These are phyloP conservation scores for Vollenhovia emeryi DNA, from an alignment of 1,140 invertebrate genomes.

Conservation along the genomic window DNA sequence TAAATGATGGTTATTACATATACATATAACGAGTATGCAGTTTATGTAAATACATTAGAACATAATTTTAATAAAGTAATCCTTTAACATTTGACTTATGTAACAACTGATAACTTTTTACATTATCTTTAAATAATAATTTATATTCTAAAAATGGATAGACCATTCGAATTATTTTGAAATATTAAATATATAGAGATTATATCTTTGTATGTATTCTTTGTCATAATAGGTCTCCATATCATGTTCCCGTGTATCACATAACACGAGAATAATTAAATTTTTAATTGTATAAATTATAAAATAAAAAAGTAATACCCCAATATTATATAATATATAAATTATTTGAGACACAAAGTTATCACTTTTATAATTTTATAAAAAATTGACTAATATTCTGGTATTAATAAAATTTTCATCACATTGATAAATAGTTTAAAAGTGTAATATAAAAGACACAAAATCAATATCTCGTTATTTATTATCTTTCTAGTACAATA, in stretches of 20 bases:
- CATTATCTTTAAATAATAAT: slow-evolving; percentile 17
- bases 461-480: slow-evolving; percentile 33
- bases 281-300: not conserved
- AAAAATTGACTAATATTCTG: not conserved
- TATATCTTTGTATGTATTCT: slow-evolving; percentile 1
- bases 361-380: not conserved
- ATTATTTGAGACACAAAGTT: not conserved
- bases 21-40: not conserved
- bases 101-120: not conserved
- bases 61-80: slow-evolving; percentile 8
- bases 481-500: slow-evolving; percentile 84
- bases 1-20: slow-evolving; percentile 13
- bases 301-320: not conserved
- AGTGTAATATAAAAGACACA: slow-evolving; percentile 3
- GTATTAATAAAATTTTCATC: not conserved
- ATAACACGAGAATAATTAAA: not conserved
- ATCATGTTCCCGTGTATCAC: not conserved
- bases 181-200: not conserved
- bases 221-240: not conserved
- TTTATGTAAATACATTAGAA: not conserved
- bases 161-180: not conserved
- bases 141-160: not conserved
- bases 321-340: no score
- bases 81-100: slow-evolving; percentile 7
- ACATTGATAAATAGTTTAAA: not conserved